A percentile compares a stretch with the other conserved stretches of the same genome.
Evolutionary conservation across 2,888 invertebrate species (phyloP).

Genomic region (Drosophila cracens): DNA sequence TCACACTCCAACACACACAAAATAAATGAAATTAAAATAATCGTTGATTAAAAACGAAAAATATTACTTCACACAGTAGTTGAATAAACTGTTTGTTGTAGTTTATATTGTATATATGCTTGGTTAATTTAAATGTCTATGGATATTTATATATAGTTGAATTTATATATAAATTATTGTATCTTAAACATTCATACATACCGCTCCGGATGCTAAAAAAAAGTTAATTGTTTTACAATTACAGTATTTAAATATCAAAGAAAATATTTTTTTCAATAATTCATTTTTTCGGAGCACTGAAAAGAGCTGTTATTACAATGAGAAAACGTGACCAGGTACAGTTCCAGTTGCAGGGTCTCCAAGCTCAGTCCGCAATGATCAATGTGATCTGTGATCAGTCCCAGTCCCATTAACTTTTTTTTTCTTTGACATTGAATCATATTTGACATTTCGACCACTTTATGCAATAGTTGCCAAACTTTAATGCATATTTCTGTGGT

Average conservation of each 20-base stretch:
- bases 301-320: conserved; percentile 80
- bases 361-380: background rate
- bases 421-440: background rate
- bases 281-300: conserved; percentile 77
- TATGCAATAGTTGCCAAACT: background rate
- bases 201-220: conserved; percentile 81
- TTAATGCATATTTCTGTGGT: background rate
- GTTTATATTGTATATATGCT: conserved; percentile 18
- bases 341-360: conserved; percentile 17
- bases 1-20: conserved; percentile 21
- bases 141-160: conserved; percentile 35
- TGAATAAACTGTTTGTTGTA: conserved; percentile 40
- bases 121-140: conserved; percentile 39
- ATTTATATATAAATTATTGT: conserved; percentile 45
- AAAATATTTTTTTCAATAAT: conserved; percentile 32
- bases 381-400: background rate
- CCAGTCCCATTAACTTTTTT: background rate
- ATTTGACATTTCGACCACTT: background rate
- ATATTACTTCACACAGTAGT: conserved; percentile 38
- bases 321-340: conserved; percentile 29
- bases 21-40: conserved; percentile 16
- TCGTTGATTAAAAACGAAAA: conserved; percentile 19
- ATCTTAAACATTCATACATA: conserved; percentile 73
- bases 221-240: conserved; percentile 74
- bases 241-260: conserved; percentile 47